Conservation (phyloP, 92 coral and sea anemone genomes). For the Zoanthus sociatus region DNA sequence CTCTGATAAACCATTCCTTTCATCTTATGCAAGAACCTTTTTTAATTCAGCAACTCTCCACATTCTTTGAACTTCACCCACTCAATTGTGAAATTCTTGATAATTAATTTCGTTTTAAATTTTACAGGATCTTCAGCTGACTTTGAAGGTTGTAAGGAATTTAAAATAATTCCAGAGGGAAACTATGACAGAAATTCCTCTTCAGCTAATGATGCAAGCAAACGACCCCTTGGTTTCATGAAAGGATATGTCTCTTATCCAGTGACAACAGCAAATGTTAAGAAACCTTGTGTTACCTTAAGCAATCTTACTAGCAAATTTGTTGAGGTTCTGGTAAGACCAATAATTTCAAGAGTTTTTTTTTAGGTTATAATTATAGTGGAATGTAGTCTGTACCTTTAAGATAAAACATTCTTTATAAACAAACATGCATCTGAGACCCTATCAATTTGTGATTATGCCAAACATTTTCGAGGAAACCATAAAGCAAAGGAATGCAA, state of each 20-base stretch:
- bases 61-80: too few relatives aligned
- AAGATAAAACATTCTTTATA: too few relatives aligned
- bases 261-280: conserved; percentile 49
- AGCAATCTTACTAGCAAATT: conserved; percentile 68
- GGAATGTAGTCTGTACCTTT: not conserved
- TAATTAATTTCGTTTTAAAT: too few relatives aligned
- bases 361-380: not conserved
- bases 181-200: conserved; percentile 67
- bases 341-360: not conserved
- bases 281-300: conserved; percentile 75
- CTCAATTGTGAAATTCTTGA: too few relatives aligned
- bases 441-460: too few relatives aligned
- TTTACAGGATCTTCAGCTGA: conserved; percentile 11
- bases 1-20: too few relatives aligned
- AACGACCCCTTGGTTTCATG: conserved; percentile 84
- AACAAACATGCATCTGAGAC: too few relatives aligned
- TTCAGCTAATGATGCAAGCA: conserved; percentile 53
- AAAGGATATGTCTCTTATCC: conserved; percentile 58
- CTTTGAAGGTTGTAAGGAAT: conserved; percentile 63
- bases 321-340: conserved; percentile 82
- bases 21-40: too few relatives aligned
- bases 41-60: too few relatives aligned
- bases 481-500: too few relatives aligned
- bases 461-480: too few relatives aligned
- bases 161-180: conserved; percentile 57